Base-by-base conservation (phyloP, 2,113 vertebrate species). In the Forbesichthys papilliferus region DNA sequence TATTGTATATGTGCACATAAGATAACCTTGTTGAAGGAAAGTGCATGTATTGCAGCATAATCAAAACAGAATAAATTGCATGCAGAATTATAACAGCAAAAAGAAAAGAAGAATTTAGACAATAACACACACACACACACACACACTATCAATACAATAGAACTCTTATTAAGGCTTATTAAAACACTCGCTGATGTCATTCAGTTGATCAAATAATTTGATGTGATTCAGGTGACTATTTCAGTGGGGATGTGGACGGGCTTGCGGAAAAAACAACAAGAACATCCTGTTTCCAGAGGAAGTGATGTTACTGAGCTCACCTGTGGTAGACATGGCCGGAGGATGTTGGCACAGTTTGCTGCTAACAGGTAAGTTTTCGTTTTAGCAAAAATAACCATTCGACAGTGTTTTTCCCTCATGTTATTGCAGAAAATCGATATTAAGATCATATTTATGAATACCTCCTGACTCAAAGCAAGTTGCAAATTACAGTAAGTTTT, bases 341-440 rank as follows among this genome's bases (percentile, higher is more conserved):
- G 89, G 76, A 72, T 74, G 66, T 61, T 79, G 74, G 61, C 80
- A 83, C 34, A 80, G 73, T 66, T 70, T 87, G n/a, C 74, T 84
- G 51, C 69, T 87, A 47, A 89, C 79, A 72, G 87, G 84, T 90
- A 6, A 64, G 81, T 58, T 16, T n/a, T 14, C 20, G 33, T 42
- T 5, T 33, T 2, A 20, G 6, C 4, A 48, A 48, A 61, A 11
- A 6, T 48, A 9, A 0, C 47, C 3, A 33, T 48, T 9, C 16
- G 14, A 9, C 16, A 65, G 53, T 62, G 36, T 42, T 42, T 42
- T 42, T 4, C 36, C 36, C 4, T 42, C 36, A 42, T 42, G 36
- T 7, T 1, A 6, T 42, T 42, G 36, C 36, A 42, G 36, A 42
- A 4, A 42, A 42, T 42, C 0, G 36, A 0, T 6, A 42, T 42